Conservation (phyloP, 2,113 vertebrate genomes). For the Pseudopipra pipra region DNA sequence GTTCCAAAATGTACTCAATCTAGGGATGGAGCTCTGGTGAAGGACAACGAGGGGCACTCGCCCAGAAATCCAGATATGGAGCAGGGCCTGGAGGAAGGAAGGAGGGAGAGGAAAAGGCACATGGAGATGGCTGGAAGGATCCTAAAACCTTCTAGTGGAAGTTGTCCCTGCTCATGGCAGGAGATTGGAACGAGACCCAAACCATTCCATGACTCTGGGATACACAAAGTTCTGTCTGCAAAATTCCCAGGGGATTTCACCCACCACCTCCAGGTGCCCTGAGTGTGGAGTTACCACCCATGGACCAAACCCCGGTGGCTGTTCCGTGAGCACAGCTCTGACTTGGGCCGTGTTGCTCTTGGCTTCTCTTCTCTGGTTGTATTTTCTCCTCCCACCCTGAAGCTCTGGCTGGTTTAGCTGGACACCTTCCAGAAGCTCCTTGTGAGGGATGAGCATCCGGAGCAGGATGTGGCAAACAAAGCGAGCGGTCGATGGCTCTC, state of each 20-base stretch:
- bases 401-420: conserved; percentile 35
- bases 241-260: background rate
- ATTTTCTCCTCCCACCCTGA: background rate
- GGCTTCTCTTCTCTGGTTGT: background rate
- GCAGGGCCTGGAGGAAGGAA: background rate
- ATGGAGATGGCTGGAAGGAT: accelerated
- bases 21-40: background rate
- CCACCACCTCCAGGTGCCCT: background rate
- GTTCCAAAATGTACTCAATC: background rate
- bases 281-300: background rate
- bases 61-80: background rate
- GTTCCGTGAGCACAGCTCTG: background rate
- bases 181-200: background rate
- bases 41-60: accelerated
- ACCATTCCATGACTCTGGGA: background rate
- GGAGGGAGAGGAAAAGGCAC: background rate
- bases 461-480: conserved; percentile 5
- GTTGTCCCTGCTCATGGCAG: background rate
- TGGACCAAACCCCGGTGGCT: background rate
- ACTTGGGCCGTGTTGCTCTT: background rate
- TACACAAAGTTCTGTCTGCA: background rate
- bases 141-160: background rate
- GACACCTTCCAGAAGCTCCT: background rate
- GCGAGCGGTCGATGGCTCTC: background rate
- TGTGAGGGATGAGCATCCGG: background rate